Conservation (phyloP, 2,888 invertebrate species). For the Paralinhomoeus sp. region DNA sequence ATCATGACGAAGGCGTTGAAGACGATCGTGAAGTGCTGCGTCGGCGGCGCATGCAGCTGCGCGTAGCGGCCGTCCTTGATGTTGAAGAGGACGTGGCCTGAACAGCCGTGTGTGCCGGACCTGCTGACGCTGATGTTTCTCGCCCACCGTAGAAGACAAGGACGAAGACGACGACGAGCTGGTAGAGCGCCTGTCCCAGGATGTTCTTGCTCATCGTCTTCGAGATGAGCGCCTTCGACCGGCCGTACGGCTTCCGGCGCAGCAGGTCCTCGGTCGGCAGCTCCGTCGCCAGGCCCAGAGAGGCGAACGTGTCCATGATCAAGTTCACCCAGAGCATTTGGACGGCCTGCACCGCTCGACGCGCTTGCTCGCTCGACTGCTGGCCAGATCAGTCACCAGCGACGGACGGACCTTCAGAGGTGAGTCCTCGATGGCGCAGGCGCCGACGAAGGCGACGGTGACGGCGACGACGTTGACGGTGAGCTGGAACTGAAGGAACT, state of each 20-base stretch:
- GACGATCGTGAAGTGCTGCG: constrained; percentile 93
- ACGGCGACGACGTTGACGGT: constrained; percentile 36
- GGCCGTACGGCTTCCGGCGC: constrained; percentile 28
- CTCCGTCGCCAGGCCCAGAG: constrained; percentile 34
- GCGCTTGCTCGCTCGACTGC: too few relatives aligned
- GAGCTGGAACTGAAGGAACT: constrained; percentile 35
- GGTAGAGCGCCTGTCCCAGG: constrained; percentile 70
- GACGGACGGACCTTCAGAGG: constrained; percentile 18
- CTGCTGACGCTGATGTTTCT: too few relatives aligned
- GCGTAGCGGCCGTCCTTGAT: constrained; percentile 68
- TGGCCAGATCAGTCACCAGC: too few relatives aligned
- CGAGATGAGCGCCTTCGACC: constrained; percentile 29
- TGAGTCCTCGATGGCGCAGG: constrained; percentile 31
- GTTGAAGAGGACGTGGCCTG: constrained; percentile 41
- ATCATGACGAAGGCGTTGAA: constrained; percentile 99
- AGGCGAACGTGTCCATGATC: constrained; percentile 36
- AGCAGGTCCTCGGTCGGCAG: constrained; percentile 31
- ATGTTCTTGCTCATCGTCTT: constrained; percentile 30
- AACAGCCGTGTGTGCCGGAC: not conserved
- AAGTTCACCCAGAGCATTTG: constrained; percentile 34
- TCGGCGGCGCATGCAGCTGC: constrained; percentile 51
- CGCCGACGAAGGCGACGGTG: constrained; percentile 32
- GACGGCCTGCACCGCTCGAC: constrained; percentile 11
- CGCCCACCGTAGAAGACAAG: not conserved
- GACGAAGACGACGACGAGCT: constrained; percentile 40